phyloP scores from a whole-genome alignment of 2,888 invertebrate genomes.

The Melinopterus prodromus region DNA sequence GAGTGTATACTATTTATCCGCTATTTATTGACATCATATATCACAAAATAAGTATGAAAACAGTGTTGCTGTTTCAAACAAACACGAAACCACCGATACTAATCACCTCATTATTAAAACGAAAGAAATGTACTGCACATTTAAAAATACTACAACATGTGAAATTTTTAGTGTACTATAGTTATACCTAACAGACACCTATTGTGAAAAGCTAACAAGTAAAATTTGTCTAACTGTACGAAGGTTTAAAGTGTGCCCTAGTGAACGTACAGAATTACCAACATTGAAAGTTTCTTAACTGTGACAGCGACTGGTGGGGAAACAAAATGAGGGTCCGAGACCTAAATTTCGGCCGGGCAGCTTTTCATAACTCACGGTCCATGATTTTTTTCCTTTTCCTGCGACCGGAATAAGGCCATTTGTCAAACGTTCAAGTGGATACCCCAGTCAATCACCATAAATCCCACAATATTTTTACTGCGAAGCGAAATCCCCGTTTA shows the following conservation, averaged over 20 bases:
- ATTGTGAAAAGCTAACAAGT: no score
- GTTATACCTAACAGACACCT: no score
- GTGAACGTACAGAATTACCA: neutral
- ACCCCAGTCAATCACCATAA: neutral
- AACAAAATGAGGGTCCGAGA: neutral
- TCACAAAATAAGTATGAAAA: no score
- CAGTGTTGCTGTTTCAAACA: no score
- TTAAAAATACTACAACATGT: no score
- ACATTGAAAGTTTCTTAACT: neutral
- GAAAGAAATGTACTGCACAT: no score
- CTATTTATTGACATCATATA: no score
- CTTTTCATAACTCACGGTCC: constrained; percentile 4
- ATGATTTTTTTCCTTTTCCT: neutral
- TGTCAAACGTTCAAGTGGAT: constrained; percentile 4
- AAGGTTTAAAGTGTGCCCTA: neutral
- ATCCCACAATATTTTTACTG: neutral
- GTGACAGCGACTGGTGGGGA: neutral
- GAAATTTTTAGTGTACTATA: no score
- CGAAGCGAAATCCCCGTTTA: neutral
- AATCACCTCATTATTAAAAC: no score
- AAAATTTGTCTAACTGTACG: neutral
- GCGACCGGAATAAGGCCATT: constrained; percentile 4
- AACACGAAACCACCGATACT: no score
- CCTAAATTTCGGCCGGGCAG: neutral
- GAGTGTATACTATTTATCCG: no score